A percentile compares a stretch with the other conserved stretches of the same genome.
These are phyloP conservation scores for Lamellibrachia satsuma DNA, from an alignment of 2,888 invertebrate genomes.

Conservation along the genomic window DNA sequence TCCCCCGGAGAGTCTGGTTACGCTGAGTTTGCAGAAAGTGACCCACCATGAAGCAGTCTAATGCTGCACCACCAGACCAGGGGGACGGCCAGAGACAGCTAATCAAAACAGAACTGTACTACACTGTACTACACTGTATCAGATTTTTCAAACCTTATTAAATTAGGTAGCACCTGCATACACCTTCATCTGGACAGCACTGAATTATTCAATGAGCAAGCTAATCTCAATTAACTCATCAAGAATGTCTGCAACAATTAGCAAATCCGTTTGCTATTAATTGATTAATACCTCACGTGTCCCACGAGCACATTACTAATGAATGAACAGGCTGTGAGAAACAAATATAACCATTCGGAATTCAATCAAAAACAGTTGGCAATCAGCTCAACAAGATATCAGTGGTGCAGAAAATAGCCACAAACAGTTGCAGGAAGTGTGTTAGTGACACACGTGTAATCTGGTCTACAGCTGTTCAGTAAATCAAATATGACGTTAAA, in stretches of 20 bases:
- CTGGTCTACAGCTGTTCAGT: too few species aligned
- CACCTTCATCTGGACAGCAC: background rate
- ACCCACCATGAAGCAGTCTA: too few species aligned
- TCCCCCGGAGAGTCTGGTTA: too few species aligned
- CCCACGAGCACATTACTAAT: background rate
- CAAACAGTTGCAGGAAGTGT: too few species aligned
- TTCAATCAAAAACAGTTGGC: background rate
- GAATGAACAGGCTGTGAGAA: background rate
- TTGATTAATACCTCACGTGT: background rate
- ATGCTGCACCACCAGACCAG: too few species aligned
- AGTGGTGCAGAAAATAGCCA: background rate
- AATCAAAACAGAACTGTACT: background rate
- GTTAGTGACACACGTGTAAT: too few species aligned
- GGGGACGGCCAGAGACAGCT: too few species aligned
- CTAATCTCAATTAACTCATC: background rate
- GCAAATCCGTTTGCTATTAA: constrained; percentile 12
- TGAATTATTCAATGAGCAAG: background rate
- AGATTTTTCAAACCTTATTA: background rate
- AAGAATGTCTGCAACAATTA: background rate
- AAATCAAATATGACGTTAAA: too few species aligned
- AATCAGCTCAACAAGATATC: background rate
- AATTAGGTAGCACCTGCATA: background rate
- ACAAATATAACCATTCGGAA: background rate
- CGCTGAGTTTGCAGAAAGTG: too few species aligned
- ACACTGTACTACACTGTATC: background rate